Percentiles rank a stretch among this genome's conserved stretches.
These are phyloP conservation scores for Petrocephalus microphthalmus DNA, from an alignment of 2,113 vertebrate species.

Conservation along the genomic window DNA sequence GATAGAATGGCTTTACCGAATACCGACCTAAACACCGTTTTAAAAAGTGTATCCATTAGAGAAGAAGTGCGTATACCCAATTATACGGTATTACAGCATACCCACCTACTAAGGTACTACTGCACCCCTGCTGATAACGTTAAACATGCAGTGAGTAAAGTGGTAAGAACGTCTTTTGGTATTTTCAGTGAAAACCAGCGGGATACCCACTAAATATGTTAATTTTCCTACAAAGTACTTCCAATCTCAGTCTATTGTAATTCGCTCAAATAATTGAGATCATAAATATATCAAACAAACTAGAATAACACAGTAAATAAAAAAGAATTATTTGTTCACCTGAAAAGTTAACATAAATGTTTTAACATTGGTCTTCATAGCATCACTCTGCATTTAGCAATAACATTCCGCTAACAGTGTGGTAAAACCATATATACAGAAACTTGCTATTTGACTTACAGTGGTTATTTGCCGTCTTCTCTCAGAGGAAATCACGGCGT, in stretches of 20 bases:
- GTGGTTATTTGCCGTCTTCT: not conserved
- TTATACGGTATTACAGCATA: no score
- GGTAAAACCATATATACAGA: not conserved
- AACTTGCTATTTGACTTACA: not conserved
- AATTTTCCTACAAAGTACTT: not conserved
- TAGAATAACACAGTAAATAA: not conserved
- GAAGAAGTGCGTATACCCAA: no score
- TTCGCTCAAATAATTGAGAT: not conserved
- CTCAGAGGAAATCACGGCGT: not conserved
- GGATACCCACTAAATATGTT: not conserved
- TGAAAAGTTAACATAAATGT: not conserved
- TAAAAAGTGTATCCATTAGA: no score
- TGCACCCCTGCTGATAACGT: not conserved
- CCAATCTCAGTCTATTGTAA: not conserved
- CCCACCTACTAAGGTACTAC: no score
- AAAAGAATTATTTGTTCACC: not conserved
- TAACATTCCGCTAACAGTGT: not conserved
- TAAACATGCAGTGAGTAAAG: not conserved
- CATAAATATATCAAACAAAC: no score
- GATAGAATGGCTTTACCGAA: no score
- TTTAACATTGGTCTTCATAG: not conserved
- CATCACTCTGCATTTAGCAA: not conserved
- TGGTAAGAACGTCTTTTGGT: not conserved
- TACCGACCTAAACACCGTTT: no score
- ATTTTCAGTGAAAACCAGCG: not conserved